Percentiles rank a stretch among this genome's conserved stretches.
Evolutionary conservation across 2,888 invertebrate genomes (phyloP).

Genomic region (Rhodophaea formosa): DNA sequence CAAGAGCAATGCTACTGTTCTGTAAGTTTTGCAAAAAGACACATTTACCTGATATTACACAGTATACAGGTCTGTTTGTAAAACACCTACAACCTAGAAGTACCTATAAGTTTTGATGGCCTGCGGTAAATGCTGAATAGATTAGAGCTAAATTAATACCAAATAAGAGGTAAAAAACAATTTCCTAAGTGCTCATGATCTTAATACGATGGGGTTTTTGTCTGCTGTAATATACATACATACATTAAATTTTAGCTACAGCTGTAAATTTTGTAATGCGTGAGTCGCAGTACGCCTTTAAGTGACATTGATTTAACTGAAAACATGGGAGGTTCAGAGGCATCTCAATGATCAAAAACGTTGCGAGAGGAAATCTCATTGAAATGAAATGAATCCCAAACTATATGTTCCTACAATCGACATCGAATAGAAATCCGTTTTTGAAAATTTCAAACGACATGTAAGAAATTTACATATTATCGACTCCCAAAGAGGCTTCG

Average conservation of each 20-base stretch:
- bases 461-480: not conserved
- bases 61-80: too few species aligned
- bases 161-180: too few species aligned
- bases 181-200: not conserved
- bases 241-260: too few species aligned
- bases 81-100: too few species aligned
- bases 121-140: too few species aligned
- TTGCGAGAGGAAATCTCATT: not conserved
- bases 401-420: not conserved
- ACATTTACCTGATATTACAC: too few species aligned
- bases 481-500: not conserved
- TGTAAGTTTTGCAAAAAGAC: too few species aligned
- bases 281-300: not conserved
- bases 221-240: too few species aligned
- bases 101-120: too few species aligned
- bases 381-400: not conserved
- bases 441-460: not conserved
- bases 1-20: not conserved
- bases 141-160: too few species aligned
- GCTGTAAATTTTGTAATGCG: not conserved
- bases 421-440: not conserved
- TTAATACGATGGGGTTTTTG: too few species aligned
- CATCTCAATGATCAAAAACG: not conserved
- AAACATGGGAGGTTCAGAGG: not conserved
- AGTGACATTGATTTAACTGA: not conserved